phyloP scores from a whole-genome alignment of 2,797 vertebrate species.

The Labroides dimidiatus region DNA sequence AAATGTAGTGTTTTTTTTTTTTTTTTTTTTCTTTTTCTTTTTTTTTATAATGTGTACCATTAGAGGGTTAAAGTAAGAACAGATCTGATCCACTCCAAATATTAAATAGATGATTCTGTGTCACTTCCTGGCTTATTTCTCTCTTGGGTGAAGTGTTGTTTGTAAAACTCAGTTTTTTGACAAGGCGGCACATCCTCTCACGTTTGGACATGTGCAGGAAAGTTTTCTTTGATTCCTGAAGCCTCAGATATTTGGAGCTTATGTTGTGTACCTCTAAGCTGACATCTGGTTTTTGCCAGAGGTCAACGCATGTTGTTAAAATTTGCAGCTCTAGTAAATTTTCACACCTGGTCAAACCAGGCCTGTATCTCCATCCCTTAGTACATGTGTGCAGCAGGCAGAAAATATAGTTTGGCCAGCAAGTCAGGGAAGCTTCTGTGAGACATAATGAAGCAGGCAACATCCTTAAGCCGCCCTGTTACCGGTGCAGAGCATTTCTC shows the following conservation, averaged over 20 bases:
- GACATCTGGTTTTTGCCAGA: constrained; percentile 16
- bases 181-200: background rate
- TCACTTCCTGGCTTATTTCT: constrained; percentile 47
- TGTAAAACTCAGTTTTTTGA: constrained; percentile 15
- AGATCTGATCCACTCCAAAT: too few species aligned
- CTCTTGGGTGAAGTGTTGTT: constrained; percentile 15
- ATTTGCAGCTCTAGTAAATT: constrained; percentile 46
- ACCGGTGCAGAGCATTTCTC: constrained; percentile 66
- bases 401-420: constrained; percentile 74
- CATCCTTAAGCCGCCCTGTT: constrained; percentile 78
- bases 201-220: constrained; percentile 15
- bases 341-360: constrained; percentile 59
- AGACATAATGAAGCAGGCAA: constrained; percentile 79
- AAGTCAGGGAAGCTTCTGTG: constrained; percentile 68
- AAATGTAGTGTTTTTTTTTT: too few species aligned
- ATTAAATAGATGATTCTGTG: constrained; percentile 60
- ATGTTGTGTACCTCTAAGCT: constrained; percentile 1
- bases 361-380: constrained; percentile 53
- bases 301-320: constrained; percentile 30
- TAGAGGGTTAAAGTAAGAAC: too few species aligned
- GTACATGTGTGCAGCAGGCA: constrained; percentile 59
- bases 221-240: constrained; percentile 10
- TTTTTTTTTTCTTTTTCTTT: too few species aligned
- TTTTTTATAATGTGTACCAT: too few species aligned
- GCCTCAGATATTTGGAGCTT: constrained; percentile 1